These are phyloP conservation scores for Drosophila equinoxialis DNA, from an alignment of 1,140 invertebrate species.

Conservation along the genomic window DNA sequence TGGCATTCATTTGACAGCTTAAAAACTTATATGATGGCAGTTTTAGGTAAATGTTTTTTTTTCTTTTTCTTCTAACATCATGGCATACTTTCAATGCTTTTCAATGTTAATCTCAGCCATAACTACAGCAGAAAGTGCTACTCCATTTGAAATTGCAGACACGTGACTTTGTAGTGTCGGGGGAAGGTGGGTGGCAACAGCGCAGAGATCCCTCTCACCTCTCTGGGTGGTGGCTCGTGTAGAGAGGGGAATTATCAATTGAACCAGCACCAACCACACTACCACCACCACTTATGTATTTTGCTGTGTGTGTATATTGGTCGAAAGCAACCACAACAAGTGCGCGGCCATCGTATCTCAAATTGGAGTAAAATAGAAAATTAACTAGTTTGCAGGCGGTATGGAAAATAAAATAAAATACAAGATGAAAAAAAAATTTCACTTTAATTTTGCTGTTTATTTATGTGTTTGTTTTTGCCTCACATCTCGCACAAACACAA, in stretches of 20 bases:
- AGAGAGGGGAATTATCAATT: constrained; percentile 35
- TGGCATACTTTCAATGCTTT: constrained; percentile 49
- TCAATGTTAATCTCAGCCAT: constrained; percentile 19
- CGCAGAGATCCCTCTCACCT: no score
- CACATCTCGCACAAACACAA: constrained; percentile 53
- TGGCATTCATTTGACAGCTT: constrained; percentile 16
- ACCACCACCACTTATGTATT: constrained; percentile 10
- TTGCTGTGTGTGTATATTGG: constrained; percentile 16
- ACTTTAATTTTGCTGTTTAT: constrained; percentile 82
- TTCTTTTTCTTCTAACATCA: constrained; percentile 23
- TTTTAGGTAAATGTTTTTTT: constrained; percentile 15
- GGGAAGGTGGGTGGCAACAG: neutral
- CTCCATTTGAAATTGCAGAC: constrained; percentile 65
- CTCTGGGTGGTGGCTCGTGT: no score
- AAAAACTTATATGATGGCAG: constrained; percentile 16
- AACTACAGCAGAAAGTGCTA: constrained; percentile 53
- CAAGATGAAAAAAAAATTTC: constrained; percentile 72
- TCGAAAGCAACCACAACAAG: constrained; percentile 62
- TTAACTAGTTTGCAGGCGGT: constrained; percentile 74
- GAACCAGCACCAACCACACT: constrained; percentile 18
- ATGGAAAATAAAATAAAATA: constrained; percentile 31
- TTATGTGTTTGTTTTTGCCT: constrained; percentile 79
- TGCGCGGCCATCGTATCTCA: constrained; percentile 36
- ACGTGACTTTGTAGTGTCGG: constrained; percentile 42
- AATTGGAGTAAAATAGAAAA: constrained; percentile 83